Base-by-base conservation (phyloP, 2,113 vertebrate genomes). In the Tauraco erythrolophus region DNA sequence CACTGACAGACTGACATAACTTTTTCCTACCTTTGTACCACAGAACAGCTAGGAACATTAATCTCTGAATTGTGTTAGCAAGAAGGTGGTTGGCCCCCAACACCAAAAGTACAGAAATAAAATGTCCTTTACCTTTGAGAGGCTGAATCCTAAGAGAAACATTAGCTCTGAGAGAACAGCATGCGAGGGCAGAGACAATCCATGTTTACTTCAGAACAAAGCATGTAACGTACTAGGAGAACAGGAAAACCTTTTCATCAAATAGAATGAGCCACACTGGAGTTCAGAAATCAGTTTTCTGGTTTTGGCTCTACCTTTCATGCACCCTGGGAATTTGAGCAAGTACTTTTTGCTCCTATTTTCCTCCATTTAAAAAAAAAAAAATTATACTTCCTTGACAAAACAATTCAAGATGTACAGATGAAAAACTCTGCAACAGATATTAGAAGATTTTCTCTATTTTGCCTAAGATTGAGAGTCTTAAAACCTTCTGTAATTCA, bases 401-500 rank as follows among this genome's bases (percentile, higher is more conserved):
- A 91, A 94, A 87, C 24, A 35, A 70, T 65, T 86, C 16, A 76
- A 79, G n/a, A 78, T 10, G 11, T 60, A 57, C 7, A 75, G 43
- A 84, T 57, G 10, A 90, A 96, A 95, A 83, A 28, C 9, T 62
- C 41, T 48, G 9, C 70, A 81, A 77, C 21, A 94, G 41, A n/a
- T 71, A 94, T 30, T 53, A 75, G 30, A 77, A 61, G 57, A 76
- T 53, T 89, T 96, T 96, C 74, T 93, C 33, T 57, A 54, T 89
- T 95, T 96, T 90, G 31, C 27, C 39, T 41, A 87, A 86, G 71
- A 94, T 81, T 33, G 33, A 81, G 79, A 62, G 45, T 48, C 62
- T 91, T 92, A 89, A 92, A 92, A 68, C 41, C 86, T 80, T 71
- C 41, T 61, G 41, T 74, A 89, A 94, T 88, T 95, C 93, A 95